phyloP scores from a whole-genome alignment of 2,888 invertebrate species.

The Lochmaea capreae region DNA sequence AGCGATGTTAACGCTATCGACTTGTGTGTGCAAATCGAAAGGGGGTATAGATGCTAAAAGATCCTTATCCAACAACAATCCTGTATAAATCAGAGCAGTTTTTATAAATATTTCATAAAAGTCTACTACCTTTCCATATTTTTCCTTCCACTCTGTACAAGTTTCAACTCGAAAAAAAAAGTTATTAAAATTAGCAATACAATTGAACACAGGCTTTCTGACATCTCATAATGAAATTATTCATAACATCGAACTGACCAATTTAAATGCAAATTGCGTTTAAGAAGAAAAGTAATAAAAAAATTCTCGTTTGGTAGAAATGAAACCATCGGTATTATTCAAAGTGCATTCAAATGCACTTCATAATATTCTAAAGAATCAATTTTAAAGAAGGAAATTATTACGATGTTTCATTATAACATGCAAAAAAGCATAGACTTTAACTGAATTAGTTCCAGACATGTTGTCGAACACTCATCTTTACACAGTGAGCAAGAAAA shows the following conservation, averaged over 20 bases:
- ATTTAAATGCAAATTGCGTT: constrained; percentile 18
- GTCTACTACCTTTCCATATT: neutral
- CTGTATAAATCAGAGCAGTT: no score
- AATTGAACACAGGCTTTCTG: neutral
- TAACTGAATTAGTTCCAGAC: neutral
- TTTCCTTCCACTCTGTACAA: neutral
- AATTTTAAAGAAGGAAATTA: constrained; percentile 2
- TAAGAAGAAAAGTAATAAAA: constrained; percentile 8
- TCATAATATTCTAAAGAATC: constrained; percentile 20
- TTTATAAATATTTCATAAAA: no score
- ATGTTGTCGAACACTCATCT: neutral
- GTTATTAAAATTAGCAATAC: constrained; percentile 2
- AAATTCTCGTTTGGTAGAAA: neutral
- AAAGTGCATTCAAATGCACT: constrained; percentile 15
- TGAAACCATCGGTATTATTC: neutral
- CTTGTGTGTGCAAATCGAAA: no score
- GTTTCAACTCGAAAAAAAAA: neutral
- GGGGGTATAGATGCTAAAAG: no score
- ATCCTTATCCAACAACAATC: no score
- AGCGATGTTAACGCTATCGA: no score
- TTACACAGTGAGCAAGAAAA: neutral
- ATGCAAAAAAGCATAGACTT: neutral
- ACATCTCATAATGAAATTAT: constrained; percentile 13
- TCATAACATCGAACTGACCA: constrained; percentile 9
- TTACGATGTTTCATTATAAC: neutral